phyloP scores from a whole-genome alignment of 2,797 vertebrate species.

The Euphonia xanthogaster region DNA sequence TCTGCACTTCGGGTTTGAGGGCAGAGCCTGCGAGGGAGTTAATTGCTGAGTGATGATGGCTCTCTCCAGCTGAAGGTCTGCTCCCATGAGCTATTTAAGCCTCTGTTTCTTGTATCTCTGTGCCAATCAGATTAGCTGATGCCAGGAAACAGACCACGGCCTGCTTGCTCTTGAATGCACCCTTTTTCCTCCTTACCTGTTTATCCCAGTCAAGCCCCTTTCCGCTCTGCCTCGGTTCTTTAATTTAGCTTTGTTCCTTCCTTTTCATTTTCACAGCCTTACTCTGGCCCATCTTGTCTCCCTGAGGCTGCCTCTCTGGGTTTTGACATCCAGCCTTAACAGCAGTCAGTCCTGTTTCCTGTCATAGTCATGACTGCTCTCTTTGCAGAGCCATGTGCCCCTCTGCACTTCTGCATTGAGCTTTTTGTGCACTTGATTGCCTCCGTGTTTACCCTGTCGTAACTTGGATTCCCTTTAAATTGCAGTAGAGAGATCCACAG shows the following conservation, averaged over 20 bases:
- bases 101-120: conserved; percentile 29
- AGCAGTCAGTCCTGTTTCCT: not conserved
- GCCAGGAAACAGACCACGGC: conserved; percentile 45
- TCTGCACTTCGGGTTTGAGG: not conserved
- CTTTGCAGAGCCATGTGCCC: not conserved
- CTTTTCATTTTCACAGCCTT: conserved; percentile 22
- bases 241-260: conserved; percentile 25
- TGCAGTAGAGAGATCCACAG: not conserved
- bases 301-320: not conserved
- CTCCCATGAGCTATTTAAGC: conserved; percentile 52
- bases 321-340: not conserved
- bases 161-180: conserved; percentile 50
- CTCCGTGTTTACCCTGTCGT: not conserved
- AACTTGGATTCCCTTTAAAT: not conserved
- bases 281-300: not conserved
- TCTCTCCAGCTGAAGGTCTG: conserved; percentile 44
- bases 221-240: not conserved
- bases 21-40: not conserved
- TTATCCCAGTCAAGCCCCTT: conserved; percentile 36
- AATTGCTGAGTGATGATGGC: conserved; percentile 42
- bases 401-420: not conserved
- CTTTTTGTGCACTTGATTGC: not conserved
- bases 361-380: not conserved
- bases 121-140: conserved; percentile 64
- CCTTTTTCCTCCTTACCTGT: conserved; percentile 60